Evolutionary conservation across 1,140 invertebrate species (phyloP), one percentile per base, ranked within the genome.

Genomic region (Diprion similis): DNA sequence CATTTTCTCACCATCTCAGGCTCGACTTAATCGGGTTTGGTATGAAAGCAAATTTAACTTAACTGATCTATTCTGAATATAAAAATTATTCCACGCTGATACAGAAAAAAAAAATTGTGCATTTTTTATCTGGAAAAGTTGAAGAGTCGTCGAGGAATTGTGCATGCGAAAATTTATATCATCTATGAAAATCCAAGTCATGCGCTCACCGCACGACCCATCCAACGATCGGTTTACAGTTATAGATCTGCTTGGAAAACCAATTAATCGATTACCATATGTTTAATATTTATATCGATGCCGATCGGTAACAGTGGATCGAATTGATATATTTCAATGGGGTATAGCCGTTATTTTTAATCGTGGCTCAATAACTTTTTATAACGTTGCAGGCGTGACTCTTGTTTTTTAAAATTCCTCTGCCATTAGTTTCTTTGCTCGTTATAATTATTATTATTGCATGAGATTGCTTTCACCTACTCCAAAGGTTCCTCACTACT

Each of bases 211-310:
- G 6, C 24, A 37, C 24, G 24, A 37, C 24, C 24, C 24, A 1
- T 37, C 24, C 24, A 37, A 37, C 24, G 24, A 37, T 37, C 24
- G 24, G 24, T 37, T 37, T 37, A 37, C 24, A 37, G 24, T 37
- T 37, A 37, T 37, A 37, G 24, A 37, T 37, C 24, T 37, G 24
- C 24, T 37, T 59, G n/a, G 51, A 17, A 59, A 59, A 59, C 11
- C 51, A 59, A 59, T 59, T 59, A 59, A 59, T 59, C n/a, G 11
- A 59, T 59, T 59, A 59, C 51, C 51, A 59, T 59, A 59, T 59
- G 51, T 17, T 59, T 59, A 59, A 59, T 59, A 59, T 59, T 59
- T 59, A 59, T 59, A 59, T 17, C 51, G 51, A 59, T 59, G 51
- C 11, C 24, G 51, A 13, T 59, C 51, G 9, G 11, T 59, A 59